These are phyloP conservation scores for Copsychus sechellarum DNA, from an alignment of 2,113 vertebrate species.

Conservation along the genomic window DNA sequence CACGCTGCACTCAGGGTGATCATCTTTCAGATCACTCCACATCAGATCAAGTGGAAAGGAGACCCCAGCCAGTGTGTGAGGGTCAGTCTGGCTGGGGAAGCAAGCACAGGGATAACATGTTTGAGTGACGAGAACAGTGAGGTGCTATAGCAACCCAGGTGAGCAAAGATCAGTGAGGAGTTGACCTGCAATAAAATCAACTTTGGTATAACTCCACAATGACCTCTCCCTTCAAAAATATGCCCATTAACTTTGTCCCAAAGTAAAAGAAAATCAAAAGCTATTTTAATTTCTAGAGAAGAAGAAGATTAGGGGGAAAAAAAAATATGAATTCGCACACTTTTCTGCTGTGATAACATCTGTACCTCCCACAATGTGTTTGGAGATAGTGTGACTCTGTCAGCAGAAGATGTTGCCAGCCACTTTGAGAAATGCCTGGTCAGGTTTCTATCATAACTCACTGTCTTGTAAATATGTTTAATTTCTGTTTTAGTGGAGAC, in stretches of 20 bases:
- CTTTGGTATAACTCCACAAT: background rate
- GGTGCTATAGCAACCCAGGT: background rate
- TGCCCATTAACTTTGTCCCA: background rate
- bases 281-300: background rate
- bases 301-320: background rate
- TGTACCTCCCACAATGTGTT: background rate
- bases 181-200: background rate
- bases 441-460: slow-evolving; percentile 2
- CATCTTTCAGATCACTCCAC: background rate
- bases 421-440: slow-evolving; percentile 21
- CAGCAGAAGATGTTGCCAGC: background rate
- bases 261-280: background rate
- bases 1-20: background rate
- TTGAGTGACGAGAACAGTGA: fast-evolving
- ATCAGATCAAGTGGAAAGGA: background rate
- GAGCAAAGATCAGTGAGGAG: background rate
- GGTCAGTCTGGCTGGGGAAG: background rate
- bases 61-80: background rate
- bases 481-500: slow-evolving; percentile 23
- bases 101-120: background rate
- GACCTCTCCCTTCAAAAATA: background rate
- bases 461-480: slow-evolving; percentile 28
- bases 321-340: background rate
- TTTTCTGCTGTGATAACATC: background rate
- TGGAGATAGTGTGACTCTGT: background rate